Evolutionary conservation across 2,797 vertebrate species (phyloP).

Genomic region (Monodelphis domestica): DNA sequence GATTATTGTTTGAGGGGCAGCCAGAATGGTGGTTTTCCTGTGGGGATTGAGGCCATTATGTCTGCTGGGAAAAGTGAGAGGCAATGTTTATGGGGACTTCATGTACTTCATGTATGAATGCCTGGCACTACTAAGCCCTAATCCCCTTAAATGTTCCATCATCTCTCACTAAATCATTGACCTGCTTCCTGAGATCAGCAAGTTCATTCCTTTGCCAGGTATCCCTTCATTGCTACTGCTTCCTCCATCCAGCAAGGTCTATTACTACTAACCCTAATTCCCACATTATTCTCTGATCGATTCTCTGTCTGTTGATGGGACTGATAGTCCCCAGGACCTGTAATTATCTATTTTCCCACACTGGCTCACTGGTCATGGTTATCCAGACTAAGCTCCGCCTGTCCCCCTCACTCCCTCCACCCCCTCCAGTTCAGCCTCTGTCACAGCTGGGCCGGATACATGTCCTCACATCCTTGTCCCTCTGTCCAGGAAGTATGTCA

Average conservation of each 20-base stretch:
- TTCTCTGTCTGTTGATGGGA: not conserved
- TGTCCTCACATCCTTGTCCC: not conserved
- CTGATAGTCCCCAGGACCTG: not conserved
- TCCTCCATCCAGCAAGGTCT: not conserved
- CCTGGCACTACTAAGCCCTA: not conserved
- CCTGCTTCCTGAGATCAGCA: not conserved
- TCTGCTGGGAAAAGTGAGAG: not conserved
- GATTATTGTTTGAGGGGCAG: not conserved
- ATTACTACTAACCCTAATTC: not conserved
- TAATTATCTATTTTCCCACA: not conserved
- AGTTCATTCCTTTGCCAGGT: not conserved
- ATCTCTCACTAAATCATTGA: not conserved
- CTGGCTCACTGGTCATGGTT: not conserved
- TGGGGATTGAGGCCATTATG: not conserved
- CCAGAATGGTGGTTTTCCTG: not conserved
- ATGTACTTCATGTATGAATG: not conserved
- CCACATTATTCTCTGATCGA: not conserved
- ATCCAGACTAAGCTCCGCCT: not conserved
- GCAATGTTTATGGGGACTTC: not conserved
- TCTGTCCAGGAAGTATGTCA: not conserved
- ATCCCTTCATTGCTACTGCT: not conserved
- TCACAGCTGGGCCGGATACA: slow-evolving; percentile 13
- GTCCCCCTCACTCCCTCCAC: not conserved
- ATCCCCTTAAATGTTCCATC: not conserved
- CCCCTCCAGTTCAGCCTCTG: not conserved